Percentiles rank a stretch among this genome's conserved stretches.
phyloP scores from a whole-genome alignment of 2,113 vertebrate genomes.

The Trogon surrucura region DNA sequence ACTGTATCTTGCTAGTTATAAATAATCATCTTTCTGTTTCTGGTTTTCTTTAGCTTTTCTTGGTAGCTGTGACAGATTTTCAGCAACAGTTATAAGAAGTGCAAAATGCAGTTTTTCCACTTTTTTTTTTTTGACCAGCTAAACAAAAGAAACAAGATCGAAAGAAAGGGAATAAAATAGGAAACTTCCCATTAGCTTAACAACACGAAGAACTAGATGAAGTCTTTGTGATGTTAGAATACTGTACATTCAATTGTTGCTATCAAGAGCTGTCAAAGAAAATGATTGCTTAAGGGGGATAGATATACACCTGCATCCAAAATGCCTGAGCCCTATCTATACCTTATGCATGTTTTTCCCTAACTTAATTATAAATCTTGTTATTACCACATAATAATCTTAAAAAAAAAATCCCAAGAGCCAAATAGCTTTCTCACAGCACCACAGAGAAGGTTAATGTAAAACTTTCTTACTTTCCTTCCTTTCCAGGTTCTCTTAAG shows the following conservation, averaged over 20 bases:
- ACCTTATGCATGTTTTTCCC: not conserved
- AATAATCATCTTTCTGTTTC: slow-evolving; percentile 71
- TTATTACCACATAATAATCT: not conserved
- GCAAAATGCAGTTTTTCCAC: slow-evolving; percentile 23
- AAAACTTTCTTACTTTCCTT: not conserved
- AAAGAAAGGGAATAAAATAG: not conserved
- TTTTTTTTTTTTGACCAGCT: not conserved
- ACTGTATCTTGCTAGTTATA: slow-evolving; percentile 62
- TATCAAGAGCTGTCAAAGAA: slow-evolving; percentile 6
- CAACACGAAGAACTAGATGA: not conserved
- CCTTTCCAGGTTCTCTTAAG: not conserved
- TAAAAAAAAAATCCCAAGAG: not conserved
- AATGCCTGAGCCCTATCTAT: not conserved
- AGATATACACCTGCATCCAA: not conserved
- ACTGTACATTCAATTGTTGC: not conserved
- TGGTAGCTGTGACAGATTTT: slow-evolving; percentile 65
- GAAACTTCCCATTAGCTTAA: slow-evolving; percentile 2
- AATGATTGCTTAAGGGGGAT: not conserved
- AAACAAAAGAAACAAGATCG: not conserved
- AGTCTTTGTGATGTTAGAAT: not conserved
- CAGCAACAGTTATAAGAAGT: slow-evolving; percentile 34
- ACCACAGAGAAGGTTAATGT: not conserved
- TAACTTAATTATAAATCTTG: not conserved
- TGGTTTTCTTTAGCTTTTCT: slow-evolving; percentile 59
- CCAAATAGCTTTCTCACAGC: not conserved